phyloP scores from a whole-genome alignment of 2,113 vertebrate species.

The Pterocles burchelli region DNA sequence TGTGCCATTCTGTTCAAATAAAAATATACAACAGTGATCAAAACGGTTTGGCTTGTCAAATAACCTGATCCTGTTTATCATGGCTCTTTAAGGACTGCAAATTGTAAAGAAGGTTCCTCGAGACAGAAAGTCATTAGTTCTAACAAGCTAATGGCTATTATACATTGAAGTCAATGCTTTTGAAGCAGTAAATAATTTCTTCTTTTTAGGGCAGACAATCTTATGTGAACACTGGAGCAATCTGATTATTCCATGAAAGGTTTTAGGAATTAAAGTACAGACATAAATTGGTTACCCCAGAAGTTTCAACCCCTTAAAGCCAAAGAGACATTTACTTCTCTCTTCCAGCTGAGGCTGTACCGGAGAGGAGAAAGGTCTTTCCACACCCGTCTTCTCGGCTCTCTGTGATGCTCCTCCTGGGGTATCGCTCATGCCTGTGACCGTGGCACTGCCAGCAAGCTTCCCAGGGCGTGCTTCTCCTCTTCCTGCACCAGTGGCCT shows the following conservation, averaged over 20 bases:
- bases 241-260: not conserved
- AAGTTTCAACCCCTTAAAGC: not conserved
- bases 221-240: not conserved
- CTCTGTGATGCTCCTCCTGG: fast-evolving
- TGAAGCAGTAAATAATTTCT: not conserved
- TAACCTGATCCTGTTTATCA: not conserved
- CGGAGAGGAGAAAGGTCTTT: not conserved
- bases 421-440: fast-evolving
- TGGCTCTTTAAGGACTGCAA: not conserved
- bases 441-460: fast-evolving
- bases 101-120: not conserved
- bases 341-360: not conserved
- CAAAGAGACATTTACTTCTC: not conserved
- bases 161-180: not conserved
- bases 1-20: not conserved
- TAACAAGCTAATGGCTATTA: not conserved
- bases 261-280: not conserved
- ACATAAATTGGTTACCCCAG: not conserved
- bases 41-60: not conserved
- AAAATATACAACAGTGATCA: not conserved
- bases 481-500: not conserved
- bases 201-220: not conserved
- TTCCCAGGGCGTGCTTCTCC: not conserved
- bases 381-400: fast-evolving
- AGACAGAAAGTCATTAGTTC: not conserved